These are phyloP conservation scores for Pangasius krempfi DNA, from an alignment of 2,797 vertebrate genomes.

Conservation along the genomic window DNA sequence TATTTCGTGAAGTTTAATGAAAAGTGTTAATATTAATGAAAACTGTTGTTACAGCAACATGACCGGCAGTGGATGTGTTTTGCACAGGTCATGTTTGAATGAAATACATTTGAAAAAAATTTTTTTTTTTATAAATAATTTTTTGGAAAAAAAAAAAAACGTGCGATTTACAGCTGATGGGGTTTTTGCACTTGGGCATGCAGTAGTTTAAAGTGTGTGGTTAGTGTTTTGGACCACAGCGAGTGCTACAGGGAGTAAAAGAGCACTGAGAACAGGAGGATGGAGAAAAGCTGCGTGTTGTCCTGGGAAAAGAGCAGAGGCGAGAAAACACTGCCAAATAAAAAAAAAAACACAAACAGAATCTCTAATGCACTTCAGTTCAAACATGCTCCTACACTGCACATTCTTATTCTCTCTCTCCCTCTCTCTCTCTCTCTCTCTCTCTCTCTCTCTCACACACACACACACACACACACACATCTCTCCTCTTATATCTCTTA, in stretches of 20 bases:
- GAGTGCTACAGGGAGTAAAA: neutral
- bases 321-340: slow-evolving; percentile 15
- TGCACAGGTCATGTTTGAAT: neutral
- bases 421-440: neutral
- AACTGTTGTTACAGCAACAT: neutral
- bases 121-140: neutral
- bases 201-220: neutral
- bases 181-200: neutral
- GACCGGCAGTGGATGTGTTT: neutral
- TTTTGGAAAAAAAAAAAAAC: neutral
- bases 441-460: neutral
- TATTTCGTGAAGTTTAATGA: neutral
- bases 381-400: neutral
- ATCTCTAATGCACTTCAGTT: slow-evolving; percentile 24
- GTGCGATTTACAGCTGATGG: neutral
- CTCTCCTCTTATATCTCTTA: neutral
- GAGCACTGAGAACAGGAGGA: neutral
- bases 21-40: neutral
- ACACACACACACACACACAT: neutral
- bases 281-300: neutral
- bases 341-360: neutral
- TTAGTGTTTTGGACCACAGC: neutral
- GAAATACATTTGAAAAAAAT: neutral
- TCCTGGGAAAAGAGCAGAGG: slow-evolving; percentile 20
- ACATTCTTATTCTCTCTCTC: neutral